phyloP scores from a whole-genome alignment of 53 echinoderm and acorn worm species.

The Antedon mediterranea region DNA sequence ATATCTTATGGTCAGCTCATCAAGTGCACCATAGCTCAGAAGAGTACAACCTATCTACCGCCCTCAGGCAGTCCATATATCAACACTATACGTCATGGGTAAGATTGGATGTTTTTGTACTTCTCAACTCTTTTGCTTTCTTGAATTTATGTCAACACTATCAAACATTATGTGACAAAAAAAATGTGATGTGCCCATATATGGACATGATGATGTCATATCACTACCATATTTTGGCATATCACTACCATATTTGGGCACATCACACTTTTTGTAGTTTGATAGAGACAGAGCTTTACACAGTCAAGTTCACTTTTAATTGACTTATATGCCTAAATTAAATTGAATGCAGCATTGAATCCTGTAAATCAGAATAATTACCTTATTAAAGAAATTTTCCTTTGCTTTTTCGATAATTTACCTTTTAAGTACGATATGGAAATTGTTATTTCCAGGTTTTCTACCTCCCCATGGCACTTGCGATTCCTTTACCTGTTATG shows the following conservation, averaged over 20 bases:
- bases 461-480: slow-evolving; percentile 57
- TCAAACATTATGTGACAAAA: no score
- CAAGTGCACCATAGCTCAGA: slow-evolving; percentile 96
- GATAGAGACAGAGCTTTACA: no score
- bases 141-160: no score
- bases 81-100: slow-evolving; percentile 76
- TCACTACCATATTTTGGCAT: no score
- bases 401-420: no score
- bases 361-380: neutral
- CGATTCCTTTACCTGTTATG: slow-evolving; percentile 47
- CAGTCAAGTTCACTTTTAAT: neutral
- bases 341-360: neutral
- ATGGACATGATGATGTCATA: no score
- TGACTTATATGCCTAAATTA: no score
- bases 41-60: slow-evolving; percentile 77
- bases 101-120: neutral
- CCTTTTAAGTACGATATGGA: neutral
- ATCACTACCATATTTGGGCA: no score
- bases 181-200: no score
- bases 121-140: no score
- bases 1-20: slow-evolving; percentile 78
- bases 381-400: no score
- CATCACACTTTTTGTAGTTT: no score
- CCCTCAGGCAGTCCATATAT: slow-evolving; percentile 54
- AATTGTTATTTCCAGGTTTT: slow-evolving; percentile 34